Percentiles rank a stretch among this genome's conserved stretches.
Conservation (phyloP, 1,140 invertebrate genomes). For the Heliconius nattereri region DNA sequence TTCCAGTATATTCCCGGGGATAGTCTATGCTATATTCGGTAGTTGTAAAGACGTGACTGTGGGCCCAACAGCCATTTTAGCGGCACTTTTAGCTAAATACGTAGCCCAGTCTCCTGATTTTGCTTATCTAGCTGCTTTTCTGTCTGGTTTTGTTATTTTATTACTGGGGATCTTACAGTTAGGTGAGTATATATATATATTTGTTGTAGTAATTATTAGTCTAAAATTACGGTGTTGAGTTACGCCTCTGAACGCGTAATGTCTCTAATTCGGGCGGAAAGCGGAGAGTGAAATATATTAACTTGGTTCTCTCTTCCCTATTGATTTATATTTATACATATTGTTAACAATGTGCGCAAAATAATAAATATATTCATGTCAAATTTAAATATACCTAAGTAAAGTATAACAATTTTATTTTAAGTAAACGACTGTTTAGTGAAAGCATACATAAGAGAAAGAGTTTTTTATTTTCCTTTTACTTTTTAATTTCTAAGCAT, state of each 20-base stretch:
- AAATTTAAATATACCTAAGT: too few species aligned
- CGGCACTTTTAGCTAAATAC: slow-evolving; percentile 88
- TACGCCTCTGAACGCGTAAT: too few species aligned
- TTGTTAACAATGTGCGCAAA: too few species aligned
- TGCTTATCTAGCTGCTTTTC: slow-evolving; percentile 89
- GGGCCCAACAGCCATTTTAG: slow-evolving; percentile 90
- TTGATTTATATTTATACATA: too few species aligned
- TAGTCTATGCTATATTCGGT: slow-evolving; percentile 92
- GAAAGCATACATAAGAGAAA: too few species aligned
- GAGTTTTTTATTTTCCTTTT: too few species aligned
- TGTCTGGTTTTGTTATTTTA: slow-evolving; percentile 90
- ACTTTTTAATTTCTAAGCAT: too few species aligned
- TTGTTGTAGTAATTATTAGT: background rate
- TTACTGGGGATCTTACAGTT: slow-evolving; percentile 90
- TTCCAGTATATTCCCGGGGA: slow-evolving; percentile 92
- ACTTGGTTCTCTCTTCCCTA: too few species aligned
- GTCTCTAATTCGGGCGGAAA: background rate
- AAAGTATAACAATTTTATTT: too few species aligned
- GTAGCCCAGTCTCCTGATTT: slow-evolving; percentile 86
- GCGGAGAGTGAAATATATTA: too few species aligned
- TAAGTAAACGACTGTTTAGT: too few species aligned
- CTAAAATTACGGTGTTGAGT: background rate
- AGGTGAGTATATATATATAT: slow-evolving; percentile 81
- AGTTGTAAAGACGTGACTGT: slow-evolving; percentile 94
- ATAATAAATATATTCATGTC: too few species aligned